phyloP scores from a whole-genome alignment of 2,888 invertebrate genomes.

The Mimachlamys varia region DNA sequence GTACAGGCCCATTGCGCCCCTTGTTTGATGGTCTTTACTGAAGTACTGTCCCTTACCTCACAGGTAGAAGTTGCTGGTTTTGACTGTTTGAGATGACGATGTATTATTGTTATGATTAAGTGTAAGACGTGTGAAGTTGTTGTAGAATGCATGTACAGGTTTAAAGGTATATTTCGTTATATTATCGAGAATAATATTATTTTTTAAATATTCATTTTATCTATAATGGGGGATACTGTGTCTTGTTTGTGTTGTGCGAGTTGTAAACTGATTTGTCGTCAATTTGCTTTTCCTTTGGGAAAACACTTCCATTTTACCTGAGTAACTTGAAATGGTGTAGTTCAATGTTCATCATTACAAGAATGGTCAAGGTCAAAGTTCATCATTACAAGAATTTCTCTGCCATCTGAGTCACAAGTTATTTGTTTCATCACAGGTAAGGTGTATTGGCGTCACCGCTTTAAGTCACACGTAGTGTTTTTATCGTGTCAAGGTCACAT shows the following conservation, averaged over 20 bases:
- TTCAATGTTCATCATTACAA: no score
- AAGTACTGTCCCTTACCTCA: background rate
- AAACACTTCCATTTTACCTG: background rate
- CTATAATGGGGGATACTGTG: background rate
- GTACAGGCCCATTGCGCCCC: no score
- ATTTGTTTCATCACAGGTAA: no score
- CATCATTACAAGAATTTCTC: no score
- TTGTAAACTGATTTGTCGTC: background rate
- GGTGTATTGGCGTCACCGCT: no score
- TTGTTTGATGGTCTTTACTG: no score
- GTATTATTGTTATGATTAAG: background rate
- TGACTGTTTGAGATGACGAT: background rate
- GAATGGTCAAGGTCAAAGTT: background rate
- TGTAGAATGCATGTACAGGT: slow-evolving; percentile 11
- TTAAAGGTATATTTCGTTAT: background rate
- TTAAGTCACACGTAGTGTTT: no score
- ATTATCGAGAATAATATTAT: background rate
- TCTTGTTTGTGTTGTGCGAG: background rate
- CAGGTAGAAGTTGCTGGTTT: background rate
- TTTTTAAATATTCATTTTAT: background rate
- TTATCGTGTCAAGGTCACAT: no score
- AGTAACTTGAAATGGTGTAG: background rate
- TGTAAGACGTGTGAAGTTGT: background rate
- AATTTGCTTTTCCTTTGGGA: background rate
- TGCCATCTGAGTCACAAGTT: no score